These are phyloP conservation scores for Drosophila lacteicornis DNA, from an alignment of 1,140 invertebrate genomes.

Conservation along the genomic window DNA sequence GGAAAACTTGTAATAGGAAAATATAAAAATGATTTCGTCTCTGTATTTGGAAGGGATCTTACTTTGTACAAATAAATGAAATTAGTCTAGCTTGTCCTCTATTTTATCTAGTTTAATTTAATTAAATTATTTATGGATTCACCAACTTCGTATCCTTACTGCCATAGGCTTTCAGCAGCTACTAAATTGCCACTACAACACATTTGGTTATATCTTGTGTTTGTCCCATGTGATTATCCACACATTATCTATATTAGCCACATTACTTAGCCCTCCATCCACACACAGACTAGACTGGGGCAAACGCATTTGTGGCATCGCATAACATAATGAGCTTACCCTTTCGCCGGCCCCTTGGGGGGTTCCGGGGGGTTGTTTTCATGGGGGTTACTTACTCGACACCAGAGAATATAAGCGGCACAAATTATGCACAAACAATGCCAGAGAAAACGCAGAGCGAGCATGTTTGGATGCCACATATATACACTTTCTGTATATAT, in stretches of 20 bases:
- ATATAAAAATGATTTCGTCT: too few species aligned
- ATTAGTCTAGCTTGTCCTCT: too few species aligned
- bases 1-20: background rate
- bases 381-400: constrained; percentile 16
- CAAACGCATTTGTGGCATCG: constrained; percentile 39
- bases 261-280: constrained; percentile 43
- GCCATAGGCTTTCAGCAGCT: background rate
- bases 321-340: constrained; percentile 49
- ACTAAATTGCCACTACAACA: background rate
- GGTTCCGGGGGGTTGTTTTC: constrained; percentile 2
- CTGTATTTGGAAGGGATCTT: background rate
- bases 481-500: background rate
- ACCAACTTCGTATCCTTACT: background rate
- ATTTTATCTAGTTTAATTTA: too few species aligned
- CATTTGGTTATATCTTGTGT: constrained; percentile 3
- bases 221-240: constrained; percentile 37
- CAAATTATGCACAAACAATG: constrained; percentile 49
- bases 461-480: constrained; percentile 3
- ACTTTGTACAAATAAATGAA: too few species aligned
- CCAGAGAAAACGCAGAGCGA: constrained; percentile 12
- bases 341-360: constrained; percentile 4
- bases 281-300: constrained; percentile 5
- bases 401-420: constrained; percentile 17
- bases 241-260: constrained; percentile 45
- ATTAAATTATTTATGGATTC: background rate